These are phyloP conservation scores for Dicaeum eximium DNA, from an alignment of 2,113 vertebrate species.

Conservation along the genomic window DNA sequence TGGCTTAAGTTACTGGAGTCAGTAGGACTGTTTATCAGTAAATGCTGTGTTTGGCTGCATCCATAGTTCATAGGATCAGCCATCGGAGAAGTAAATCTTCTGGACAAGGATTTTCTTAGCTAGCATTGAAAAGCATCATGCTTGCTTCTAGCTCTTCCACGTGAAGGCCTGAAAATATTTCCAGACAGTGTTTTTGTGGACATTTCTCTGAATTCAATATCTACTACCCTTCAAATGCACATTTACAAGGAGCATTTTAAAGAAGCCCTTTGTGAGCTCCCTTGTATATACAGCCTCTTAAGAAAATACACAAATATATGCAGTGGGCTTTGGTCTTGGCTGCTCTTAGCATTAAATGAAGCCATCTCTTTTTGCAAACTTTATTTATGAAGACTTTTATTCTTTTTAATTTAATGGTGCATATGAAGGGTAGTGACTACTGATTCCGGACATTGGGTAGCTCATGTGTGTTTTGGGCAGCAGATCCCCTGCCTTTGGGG, in stretches of 20 bases:
- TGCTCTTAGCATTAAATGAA: background rate
- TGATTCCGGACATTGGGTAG: rapidly evolving
- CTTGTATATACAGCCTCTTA: background rate
- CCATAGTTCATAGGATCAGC: background rate
- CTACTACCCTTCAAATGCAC: background rate
- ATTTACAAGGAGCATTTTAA: constrained; percentile 12
- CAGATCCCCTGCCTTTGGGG: background rate
- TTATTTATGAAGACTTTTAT: background rate
- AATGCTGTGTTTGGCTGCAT: constrained; percentile 41
- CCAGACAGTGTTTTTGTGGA: background rate
- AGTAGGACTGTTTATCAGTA: constrained; percentile 33
- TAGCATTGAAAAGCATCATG: background rate
- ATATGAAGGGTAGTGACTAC: background rate
- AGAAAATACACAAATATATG: constrained; percentile 1
- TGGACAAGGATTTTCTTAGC: constrained; percentile 25
- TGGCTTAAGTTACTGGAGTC: constrained; percentile 51
- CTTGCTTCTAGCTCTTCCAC: background rate
- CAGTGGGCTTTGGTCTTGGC: background rate
- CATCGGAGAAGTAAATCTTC: background rate
- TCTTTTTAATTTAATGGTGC: background rate
- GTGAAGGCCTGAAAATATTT: background rate
- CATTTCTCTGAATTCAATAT: background rate
- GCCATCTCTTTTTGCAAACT: background rate
- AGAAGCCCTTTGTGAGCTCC: constrained; percentile 4
- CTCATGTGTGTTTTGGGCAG: background rate